Conservation (phyloP, 2,113 vertebrate species). For the Nothoprocta perdicaria region DNA sequence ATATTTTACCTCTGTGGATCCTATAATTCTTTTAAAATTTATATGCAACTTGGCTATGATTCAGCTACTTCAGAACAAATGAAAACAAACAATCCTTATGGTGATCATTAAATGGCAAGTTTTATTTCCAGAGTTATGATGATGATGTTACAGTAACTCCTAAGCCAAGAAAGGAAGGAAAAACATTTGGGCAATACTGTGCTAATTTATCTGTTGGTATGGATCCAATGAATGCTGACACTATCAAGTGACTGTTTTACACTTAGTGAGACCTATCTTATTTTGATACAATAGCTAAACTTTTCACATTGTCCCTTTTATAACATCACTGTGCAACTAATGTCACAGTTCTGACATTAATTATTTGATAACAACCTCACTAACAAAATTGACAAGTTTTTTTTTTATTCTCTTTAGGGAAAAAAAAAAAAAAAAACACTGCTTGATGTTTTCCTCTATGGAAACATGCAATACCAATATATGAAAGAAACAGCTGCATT, state of each 20-base stretch:
- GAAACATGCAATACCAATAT: neutral
- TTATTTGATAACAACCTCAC: neutral
- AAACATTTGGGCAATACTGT: neutral
- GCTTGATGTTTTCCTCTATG: neutral
- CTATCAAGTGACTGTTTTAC: neutral
- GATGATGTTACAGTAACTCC: neutral
- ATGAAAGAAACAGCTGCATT: neutral
- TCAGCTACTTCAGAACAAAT: neutral
- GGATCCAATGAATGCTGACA: fast-evolving
- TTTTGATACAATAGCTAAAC: neutral
- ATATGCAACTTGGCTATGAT: neutral
- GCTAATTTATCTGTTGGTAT: neutral
- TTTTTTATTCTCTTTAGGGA: neutral
- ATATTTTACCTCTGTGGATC: neutral
- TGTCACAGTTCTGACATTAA: neutral
- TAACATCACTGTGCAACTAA: neutral
- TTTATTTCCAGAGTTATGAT: neutral
- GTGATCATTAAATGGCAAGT: neutral
- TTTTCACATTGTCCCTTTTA: neutral
- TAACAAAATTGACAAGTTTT: neutral
- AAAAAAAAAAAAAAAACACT: neutral
- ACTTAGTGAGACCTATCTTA: neutral
- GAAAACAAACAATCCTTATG: neutral
- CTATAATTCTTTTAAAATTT: neutral
- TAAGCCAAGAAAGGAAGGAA: neutral